Conservation (phyloP, 2,888 invertebrate genomes). For the Auanema freiburgensis region DNA sequence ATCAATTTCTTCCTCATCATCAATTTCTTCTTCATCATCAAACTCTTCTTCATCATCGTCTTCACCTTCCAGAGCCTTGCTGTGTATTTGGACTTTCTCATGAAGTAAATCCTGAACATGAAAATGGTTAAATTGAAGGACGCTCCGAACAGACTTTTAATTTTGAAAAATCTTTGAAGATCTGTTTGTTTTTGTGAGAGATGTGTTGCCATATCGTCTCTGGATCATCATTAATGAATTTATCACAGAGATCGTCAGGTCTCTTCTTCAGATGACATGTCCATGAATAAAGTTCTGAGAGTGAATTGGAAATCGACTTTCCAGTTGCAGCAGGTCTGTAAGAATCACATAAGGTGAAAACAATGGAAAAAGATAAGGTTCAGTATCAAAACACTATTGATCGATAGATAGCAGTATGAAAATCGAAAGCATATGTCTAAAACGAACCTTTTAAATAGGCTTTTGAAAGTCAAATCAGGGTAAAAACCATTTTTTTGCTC, state of each 20-base stretch:
- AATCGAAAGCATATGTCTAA: background rate
- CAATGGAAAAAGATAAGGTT: background rate
- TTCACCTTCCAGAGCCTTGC: constrained; percentile 8
- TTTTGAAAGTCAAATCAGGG: no score
- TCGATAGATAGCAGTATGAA: background rate
- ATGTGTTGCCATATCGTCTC: constrained; percentile 35
- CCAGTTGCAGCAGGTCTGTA: background rate
- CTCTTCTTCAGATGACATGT: constrained; percentile 4
- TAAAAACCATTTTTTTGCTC: no score
- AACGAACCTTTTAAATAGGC: no score
- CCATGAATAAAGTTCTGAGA: constrained; percentile 15
- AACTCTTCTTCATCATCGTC: constrained; percentile 20
- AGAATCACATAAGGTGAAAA: constrained; percentile 2
- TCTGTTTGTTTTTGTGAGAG: constrained; percentile 22
- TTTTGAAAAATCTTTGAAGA: constrained; percentile 27
- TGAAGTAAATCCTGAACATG: background rate
- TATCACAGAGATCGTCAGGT: constrained; percentile 16
- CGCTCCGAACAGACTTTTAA: constrained; percentile 7
- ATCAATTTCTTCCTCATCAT: constrained; percentile 17
- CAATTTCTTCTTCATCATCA: constrained; percentile 19
- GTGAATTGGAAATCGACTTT: background rate
- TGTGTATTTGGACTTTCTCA: background rate
- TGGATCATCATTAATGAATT: constrained; percentile 15
- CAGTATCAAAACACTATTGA: background rate
- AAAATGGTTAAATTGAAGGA: background rate